Evolutionary conservation across 1,140 invertebrate species (phyloP).

Genomic region (Heliconius nattereri): DNA sequence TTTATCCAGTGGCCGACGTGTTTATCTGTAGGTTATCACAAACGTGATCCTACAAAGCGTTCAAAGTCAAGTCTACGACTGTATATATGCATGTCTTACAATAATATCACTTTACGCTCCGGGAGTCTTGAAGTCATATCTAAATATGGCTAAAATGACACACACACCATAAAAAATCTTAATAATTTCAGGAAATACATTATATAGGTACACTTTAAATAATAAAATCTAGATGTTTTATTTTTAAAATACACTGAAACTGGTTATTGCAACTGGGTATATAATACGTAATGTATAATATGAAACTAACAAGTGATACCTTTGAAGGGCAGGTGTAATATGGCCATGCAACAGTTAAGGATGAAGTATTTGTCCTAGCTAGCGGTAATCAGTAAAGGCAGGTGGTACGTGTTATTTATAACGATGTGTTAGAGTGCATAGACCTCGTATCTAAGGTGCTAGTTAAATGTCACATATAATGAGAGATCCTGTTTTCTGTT

Average conservation of each 20-base stretch:
- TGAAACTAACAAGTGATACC: constrained; percentile 43
- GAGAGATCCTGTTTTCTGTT: not conserved
- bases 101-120: constrained; percentile 42
- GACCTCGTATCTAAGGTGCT: constrained; percentile 17
- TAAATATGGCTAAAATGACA: constrained; percentile 66
- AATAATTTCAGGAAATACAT: constrained; percentile 17
- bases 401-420: constrained; percentile 50
- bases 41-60: constrained; percentile 38
- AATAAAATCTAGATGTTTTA: not conserved
- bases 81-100: constrained; percentile 42
- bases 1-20: constrained; percentile 26
- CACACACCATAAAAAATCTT: constrained; percentile 52
- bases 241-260: constrained; percentile 13
- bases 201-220: not conserved
- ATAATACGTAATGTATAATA: constrained; percentile 16
- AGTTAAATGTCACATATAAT: constrained; percentile 6
- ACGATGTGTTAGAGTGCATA: constrained; percentile 31
- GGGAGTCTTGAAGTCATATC: constrained; percentile 60
- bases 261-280: constrained; percentile 2
- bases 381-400: constrained; percentile 44
- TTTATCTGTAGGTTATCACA: constrained; percentile 65
- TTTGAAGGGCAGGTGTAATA: constrained; percentile 50
- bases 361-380: constrained; percentile 39
- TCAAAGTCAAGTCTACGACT: constrained; percentile 43
- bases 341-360: constrained; percentile 45